Conservation (phyloP, 2,113 vertebrate genomes). For the Boleophthalmus pectinirostris region DNA sequence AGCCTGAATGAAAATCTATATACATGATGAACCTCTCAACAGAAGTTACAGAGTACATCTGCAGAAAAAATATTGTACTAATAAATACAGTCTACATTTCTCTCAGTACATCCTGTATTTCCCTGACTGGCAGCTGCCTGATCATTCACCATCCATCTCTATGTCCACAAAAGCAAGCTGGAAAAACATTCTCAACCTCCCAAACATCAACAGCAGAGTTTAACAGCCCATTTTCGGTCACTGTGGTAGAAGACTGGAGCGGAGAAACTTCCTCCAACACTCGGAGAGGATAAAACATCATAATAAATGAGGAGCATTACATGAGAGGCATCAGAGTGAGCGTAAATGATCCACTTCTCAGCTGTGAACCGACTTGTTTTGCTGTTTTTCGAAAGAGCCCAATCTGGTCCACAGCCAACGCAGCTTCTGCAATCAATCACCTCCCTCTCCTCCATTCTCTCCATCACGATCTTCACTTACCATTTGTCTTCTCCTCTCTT, state of each 20-base stretch:
- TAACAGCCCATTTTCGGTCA: background rate
- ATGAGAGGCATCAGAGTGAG: constrained; percentile 3
- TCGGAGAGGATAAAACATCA: background rate
- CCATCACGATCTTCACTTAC: constrained; percentile 43
- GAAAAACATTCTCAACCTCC: background rate
- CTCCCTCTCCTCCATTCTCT: constrained; percentile 7
- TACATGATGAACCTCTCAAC: no score
- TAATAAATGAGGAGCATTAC: constrained; percentile 1
- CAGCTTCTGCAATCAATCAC: constrained; percentile 48
- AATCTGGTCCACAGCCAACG: constrained; percentile 12
- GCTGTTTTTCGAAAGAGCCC: constrained; percentile 18
- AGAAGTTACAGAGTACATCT: no score
- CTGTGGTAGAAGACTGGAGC: background rate
- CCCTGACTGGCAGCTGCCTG: background rate
- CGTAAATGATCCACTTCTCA: constrained; percentile 13
- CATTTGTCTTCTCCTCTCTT: constrained; percentile 47
- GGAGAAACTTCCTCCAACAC: background rate
- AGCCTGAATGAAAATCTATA: no score
- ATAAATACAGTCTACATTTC: no score
- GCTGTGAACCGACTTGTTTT: constrained; percentile 17
- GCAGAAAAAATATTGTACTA: no score
- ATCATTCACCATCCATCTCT: background rate
- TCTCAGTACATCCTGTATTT: background rate
- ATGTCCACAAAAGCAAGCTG: background rate
- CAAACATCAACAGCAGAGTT: background rate